phyloP scores from a whole-genome alignment of 2,797 vertebrate species.

The Anguilla obscura region DNA sequence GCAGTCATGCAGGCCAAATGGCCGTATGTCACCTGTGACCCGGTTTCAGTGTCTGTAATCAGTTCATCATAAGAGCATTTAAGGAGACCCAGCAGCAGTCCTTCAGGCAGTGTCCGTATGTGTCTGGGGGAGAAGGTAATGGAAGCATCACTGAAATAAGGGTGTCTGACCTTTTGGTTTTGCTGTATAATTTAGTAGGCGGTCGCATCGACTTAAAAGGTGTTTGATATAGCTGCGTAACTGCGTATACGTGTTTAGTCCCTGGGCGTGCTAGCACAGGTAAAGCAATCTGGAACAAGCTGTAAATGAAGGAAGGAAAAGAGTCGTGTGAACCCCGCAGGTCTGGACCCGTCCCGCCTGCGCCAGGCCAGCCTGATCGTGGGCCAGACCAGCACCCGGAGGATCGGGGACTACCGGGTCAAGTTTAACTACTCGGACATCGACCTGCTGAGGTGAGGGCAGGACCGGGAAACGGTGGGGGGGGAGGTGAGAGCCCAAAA shows the following conservation, averaged over 20 bases:
- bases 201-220: not conserved
- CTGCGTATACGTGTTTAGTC: not conserved
- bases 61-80: not conserved
- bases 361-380: conserved; percentile 84
- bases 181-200: too few species aligned
- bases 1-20: not conserved
- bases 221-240: not conserved
- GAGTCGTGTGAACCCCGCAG: conserved; percentile 58
- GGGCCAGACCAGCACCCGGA: conserved; percentile 90
- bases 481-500: not conserved
- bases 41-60: not conserved
- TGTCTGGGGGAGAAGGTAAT: too few species aligned
- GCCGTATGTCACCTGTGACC: not conserved
- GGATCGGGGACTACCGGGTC: conserved; percentile 92
- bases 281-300: not conserved
- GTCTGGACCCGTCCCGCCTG: conserved; percentile 85
- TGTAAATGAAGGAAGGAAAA: not conserved
- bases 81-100: not conserved
- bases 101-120: too few species aligned
- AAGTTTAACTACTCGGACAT: conserved; percentile 93
- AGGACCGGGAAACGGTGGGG: not conserved
- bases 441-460: conserved; percentile 86
- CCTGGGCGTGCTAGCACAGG: not conserved
- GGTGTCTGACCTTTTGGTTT: too few species aligned
- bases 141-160: too few species aligned